phyloP scores from a whole-genome alignment of 2,113 vertebrate species.

The Ginglymostoma cirratum region DNA sequence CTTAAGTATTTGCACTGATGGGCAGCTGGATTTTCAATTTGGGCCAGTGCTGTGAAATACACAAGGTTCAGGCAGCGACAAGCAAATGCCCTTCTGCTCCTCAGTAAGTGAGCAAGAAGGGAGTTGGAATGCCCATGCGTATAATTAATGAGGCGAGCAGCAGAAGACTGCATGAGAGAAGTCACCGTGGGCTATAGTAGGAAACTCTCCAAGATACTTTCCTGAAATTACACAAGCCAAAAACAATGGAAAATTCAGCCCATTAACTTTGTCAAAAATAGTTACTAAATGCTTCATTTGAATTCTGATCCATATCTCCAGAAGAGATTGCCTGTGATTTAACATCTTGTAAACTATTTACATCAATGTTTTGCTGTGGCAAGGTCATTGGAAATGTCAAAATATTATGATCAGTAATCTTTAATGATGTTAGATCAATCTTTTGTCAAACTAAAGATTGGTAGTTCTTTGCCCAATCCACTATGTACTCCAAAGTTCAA shows the following conservation, averaged over 20 bases:
- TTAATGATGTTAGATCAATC: background rate
- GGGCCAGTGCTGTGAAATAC: no score
- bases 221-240: no score
- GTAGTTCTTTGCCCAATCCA: background rate
- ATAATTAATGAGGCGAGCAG: no score
- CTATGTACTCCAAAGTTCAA: background rate
- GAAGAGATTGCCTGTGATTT: background rate
- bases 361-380: background rate
- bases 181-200: no score
- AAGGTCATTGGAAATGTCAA: background rate
- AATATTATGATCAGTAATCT: background rate
- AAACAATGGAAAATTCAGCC: background rate
- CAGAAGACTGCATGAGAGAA: no score
- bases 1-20: no score
- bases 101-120: no score
- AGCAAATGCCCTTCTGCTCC: no score
- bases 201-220: no score
- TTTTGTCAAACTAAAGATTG: background rate
- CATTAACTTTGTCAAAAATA: background rate
- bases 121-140: no score
- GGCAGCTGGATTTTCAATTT: no score
- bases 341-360: background rate
- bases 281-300: background rate
- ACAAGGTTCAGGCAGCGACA: no score
- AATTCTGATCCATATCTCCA: background rate